Base-by-base conservation (phyloP, 2,888 invertebrate genomes). In the Malthinus flaveolus region DNA sequence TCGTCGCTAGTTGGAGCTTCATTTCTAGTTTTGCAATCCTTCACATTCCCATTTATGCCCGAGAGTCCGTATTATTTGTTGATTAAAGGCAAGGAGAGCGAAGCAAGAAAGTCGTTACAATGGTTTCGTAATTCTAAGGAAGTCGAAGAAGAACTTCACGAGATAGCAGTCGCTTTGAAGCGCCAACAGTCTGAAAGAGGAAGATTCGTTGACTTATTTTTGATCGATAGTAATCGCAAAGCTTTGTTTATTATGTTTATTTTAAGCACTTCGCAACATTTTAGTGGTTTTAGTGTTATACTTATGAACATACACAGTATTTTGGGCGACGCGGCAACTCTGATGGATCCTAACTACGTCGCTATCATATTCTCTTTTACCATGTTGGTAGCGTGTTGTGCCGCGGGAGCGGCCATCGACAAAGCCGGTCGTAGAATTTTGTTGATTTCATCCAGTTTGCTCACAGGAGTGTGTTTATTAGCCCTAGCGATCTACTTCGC, bases 301-400 rank as follows among this genome's bases (percentile, higher is more conserved):
- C 42, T 77, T 10, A 78, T 78, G 77, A 78, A 78, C 48, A 60
- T 78, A 9, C 77, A 78, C 57, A 65, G 70, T 7, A 77, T 78
- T 56, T 54, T 78, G 13, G 62, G 66, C 10, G 70, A 72, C 45
- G 75, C 76, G 0, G 72, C 73, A 4, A 11, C 36, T 6, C 9
- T 36, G 10, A 71, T 77, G 45, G 64, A 72, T 15, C 62, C 71
- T 3, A 64, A 49, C 68, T 61, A 63, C 4, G 71, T 75, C 1
- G 75, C 75, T 4, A 77, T 78, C 44, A 62, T 77, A 6, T 76
- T 77, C 54, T 70, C 75, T 1, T 68, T 70, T 7, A 64, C 75
- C 13, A 78, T 78, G 78, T 58, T 78, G 31, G 45, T 74, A 7
- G 67, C 74, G 1, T 72, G 74, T 1, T 64, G 65, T 4, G 59